Evolutionary conservation across 2,113 vertebrate genomes (phyloP).

Genomic region (Pyxicephalus adspersus): DNA sequence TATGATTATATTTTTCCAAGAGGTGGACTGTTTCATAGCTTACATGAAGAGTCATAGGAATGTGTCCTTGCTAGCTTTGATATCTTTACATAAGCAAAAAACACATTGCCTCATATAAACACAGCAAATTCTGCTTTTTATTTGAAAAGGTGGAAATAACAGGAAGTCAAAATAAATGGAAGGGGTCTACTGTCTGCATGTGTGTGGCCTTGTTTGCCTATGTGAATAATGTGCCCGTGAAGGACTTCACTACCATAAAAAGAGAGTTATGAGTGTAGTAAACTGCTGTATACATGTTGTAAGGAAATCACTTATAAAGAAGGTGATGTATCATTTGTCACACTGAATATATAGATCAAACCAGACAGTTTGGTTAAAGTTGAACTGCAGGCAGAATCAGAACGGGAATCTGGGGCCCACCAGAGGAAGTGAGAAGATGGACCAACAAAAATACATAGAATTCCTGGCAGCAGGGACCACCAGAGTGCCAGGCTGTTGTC

Average conservation of each 20-base stretch:
- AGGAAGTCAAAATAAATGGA: constrained; percentile 30
- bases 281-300: neutral
- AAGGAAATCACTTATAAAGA: neutral
- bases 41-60: neutral
- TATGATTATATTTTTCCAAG: neutral
- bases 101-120: constrained; percentile 22
- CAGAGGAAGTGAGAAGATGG: no score
- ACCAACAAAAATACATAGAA: no score
- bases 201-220: constrained; percentile 25
- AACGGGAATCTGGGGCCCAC: no score
- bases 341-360: neutral
- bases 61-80: neutral
- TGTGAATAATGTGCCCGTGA: neutral
- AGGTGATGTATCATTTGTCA: neutral
- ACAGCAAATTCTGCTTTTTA: neutral
- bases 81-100: constrained; percentile 39
- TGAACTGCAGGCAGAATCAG: no score
- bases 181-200: neutral
- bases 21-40: constrained; percentile 26
- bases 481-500: no score
- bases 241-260: neutral
- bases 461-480: no score
- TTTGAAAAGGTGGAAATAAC: constrained; percentile 37
- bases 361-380: neutral
- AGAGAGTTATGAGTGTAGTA: neutral